These are phyloP conservation scores for Scaptomyza pallida DNA, from an alignment of 1,140 invertebrate species.

Conservation along the genomic window DNA sequence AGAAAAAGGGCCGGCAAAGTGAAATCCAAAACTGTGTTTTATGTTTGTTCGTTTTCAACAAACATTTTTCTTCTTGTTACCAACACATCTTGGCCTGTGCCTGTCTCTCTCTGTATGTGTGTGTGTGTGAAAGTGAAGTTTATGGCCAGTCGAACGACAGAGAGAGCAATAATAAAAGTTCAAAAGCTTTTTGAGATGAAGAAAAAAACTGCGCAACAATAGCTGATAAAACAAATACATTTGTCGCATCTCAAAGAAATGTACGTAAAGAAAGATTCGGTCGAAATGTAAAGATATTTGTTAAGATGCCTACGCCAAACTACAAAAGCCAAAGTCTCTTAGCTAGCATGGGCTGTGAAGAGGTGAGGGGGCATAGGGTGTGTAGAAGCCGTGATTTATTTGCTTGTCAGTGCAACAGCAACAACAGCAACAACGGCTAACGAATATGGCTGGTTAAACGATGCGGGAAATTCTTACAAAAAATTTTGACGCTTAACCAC, in stretches of 20 bases:
- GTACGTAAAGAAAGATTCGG: constrained; percentile 55
- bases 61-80: constrained; percentile 69
- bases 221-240: constrained; percentile 81
- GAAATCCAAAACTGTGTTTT: constrained; percentile 70
- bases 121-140: constrained; percentile 54
- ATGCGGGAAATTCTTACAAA: constrained; percentile 78
- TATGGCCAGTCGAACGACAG: constrained; percentile 42
- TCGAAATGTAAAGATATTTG: constrained; percentile 72
- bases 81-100: not conserved
- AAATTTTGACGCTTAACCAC: constrained; percentile 50
- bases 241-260: constrained; percentile 69
- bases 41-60: constrained; percentile 76
- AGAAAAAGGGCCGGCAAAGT: constrained; percentile 56
- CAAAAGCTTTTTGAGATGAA: constrained; percentile 60
- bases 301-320: constrained; percentile 61
- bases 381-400: constrained; percentile 68
- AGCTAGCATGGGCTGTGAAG: not conserved
- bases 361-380: not conserved
- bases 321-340: constrained; percentile 36
- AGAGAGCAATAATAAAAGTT: constrained; percentile 69
- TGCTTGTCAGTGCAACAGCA: constrained; percentile 75
- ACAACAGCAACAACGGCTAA: constrained; percentile 43
- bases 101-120: no score
- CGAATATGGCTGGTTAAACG: constrained; percentile 74
- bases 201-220: constrained; percentile 72